Conservation (phyloP, 1,140 invertebrate genomes). For the Nasonia vitripennis region DNA sequence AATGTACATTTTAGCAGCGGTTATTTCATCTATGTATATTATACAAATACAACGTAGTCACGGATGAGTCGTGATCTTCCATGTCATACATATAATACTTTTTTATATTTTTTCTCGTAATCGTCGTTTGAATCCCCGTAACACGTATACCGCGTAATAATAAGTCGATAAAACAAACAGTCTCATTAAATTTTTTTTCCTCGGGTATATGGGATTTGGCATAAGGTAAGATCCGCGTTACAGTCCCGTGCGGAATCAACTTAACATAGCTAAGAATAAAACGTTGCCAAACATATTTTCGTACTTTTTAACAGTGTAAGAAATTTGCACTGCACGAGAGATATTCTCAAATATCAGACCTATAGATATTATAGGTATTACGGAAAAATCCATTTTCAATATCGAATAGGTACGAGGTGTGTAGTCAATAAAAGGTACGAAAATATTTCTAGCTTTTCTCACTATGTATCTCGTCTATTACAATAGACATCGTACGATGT, state of each 20-base stretch:
- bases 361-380: no score
- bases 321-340: not conserved
- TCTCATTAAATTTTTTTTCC: slow-evolving; percentile 23
- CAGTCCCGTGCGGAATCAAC: not conserved
- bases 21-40: not conserved
- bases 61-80: no score
- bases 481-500: not conserved
- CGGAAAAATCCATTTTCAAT: not conserved
- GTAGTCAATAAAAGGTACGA: not conserved
- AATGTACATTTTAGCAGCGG: not conserved
- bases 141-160: not conserved
- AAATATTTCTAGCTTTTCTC: slow-evolving; percentile 8
- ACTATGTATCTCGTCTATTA: not conserved
- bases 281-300: not conserved
- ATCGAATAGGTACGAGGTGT: not conserved
- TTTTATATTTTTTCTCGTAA: not conserved
- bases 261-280: not conserved
- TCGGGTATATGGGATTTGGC: not conserved
- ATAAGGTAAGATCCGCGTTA: slow-evolving; percentile 11
- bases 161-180: slow-evolving; percentile 37
- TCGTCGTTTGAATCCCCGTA: not conserved
- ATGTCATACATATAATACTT: not conserved
- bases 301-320: not conserved
- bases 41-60: no score
- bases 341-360: no score